phyloP scores from a whole-genome alignment of 2,797 vertebrate genomes.

The Acrocephalus scirpaceus region DNA sequence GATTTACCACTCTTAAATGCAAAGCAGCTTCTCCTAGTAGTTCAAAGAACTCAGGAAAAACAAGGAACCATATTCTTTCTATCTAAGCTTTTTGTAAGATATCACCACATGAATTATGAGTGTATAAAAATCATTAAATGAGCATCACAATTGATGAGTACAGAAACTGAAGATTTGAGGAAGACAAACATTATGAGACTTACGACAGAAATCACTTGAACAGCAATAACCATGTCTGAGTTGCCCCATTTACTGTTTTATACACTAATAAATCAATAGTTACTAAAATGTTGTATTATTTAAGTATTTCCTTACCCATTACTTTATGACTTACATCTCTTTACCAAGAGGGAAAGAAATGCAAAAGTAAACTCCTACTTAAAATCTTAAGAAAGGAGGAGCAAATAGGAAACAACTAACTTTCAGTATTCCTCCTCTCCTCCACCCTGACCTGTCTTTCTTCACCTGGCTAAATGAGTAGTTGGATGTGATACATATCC shows the following conservation, averaged over 20 bases:
- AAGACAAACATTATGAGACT: neutral
- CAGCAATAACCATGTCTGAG: neutral
- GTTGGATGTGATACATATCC: neutral
- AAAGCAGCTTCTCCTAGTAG: neutral
- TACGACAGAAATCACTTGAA: neutral
- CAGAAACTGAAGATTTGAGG: neutral
- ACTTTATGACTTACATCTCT: neutral
- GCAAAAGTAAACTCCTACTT: neutral
- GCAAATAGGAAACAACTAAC: constrained; percentile 6
- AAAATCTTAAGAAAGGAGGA: neutral
- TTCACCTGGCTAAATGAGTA: constrained; percentile 8
- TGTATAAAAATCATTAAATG: neutral
- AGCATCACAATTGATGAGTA: neutral
- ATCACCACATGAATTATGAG: neutral
- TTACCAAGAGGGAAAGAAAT: neutral
- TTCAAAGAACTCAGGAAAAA: neutral
- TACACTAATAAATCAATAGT: neutral
- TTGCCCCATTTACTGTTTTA: neutral
- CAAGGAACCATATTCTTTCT: neutral
- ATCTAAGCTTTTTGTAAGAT: neutral
- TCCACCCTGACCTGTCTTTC: constrained; percentile 24
- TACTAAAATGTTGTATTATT: neutral
- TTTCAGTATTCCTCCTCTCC: constrained; percentile 11
- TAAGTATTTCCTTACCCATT: neutral
- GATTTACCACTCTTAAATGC: neutral